These are phyloP conservation scores for Alloscopus bannaensis DNA, from an alignment of 2,888 invertebrate genomes.

Conservation along the genomic window DNA sequence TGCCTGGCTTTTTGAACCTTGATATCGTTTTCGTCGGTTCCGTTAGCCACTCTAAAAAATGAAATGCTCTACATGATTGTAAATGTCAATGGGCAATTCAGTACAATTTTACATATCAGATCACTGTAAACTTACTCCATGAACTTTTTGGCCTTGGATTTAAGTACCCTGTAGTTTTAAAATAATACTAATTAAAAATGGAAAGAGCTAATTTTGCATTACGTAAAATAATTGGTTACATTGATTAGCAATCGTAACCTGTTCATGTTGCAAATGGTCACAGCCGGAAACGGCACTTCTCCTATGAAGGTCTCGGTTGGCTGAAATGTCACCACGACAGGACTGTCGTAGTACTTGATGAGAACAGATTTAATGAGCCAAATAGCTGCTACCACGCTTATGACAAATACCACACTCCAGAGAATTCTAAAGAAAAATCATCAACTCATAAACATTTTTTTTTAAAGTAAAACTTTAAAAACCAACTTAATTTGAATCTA, in stretches of 20 bases:
- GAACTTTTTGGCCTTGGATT: constrained; percentile 61
- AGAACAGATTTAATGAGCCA: constrained; percentile 62
- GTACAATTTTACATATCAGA: neutral
- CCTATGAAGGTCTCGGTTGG: constrained; percentile 64
- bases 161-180: constrained; percentile 49
- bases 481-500: constrained; percentile 1
- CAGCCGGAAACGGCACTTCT: constrained; percentile 69
- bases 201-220: neutral
- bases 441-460: too few relatives aligned
- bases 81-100: too few relatives aligned
- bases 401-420: constrained; percentile 58
- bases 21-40: constrained; percentile 16
- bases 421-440: constrained; percentile 61
- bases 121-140: constrained; percentile 50
- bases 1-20: constrained; percentile 38
- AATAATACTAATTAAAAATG: neutral
- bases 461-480: constrained; percentile 11
- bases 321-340: constrained; percentile 69
- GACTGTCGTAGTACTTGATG: constrained; percentile 64
- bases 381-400: constrained; percentile 38
- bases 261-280: constrained; percentile 72
- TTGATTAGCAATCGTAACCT: constrained; percentile 30
- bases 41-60: constrained; percentile 42
- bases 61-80: neutral
- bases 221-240: neutral